phyloP scores from a whole-genome alignment of 2,888 invertebrate species.

The Ecdyonurus torrentis region DNA sequence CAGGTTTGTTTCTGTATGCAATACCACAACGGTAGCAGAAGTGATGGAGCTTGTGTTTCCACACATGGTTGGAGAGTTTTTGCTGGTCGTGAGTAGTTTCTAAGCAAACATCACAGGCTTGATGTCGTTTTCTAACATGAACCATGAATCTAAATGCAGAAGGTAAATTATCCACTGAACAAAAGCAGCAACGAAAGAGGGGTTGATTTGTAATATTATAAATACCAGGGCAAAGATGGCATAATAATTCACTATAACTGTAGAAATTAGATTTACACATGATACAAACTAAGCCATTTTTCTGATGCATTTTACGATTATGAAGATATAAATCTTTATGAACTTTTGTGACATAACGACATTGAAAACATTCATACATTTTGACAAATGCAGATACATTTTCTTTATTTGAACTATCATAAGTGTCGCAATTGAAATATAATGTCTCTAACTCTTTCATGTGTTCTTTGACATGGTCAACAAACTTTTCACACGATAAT shows the following conservation, averaged over 20 bases:
- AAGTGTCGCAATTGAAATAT: conserved; percentile 56
- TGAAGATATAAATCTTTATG: conserved; percentile 77
- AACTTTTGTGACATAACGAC: conserved; percentile 51
- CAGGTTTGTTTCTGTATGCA: conserved; percentile 72
- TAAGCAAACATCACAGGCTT: conserved; percentile 73
- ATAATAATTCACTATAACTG: conserved; percentile 71
- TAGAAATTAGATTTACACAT: conserved; percentile 80
- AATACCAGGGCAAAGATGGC: conserved; percentile 70
- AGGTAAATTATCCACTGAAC: conserved; percentile 57
- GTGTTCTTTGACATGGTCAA: conserved; percentile 42
- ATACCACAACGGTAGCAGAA: conserved; percentile 77
- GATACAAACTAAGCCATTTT: conserved; percentile 61
- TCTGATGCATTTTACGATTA: conserved; percentile 73
- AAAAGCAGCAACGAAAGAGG: conserved; percentile 67
- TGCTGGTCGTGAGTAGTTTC: conserved; percentile 66
- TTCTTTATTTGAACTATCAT: conserved; percentile 41
- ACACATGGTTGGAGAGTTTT: conserved; percentile 68
- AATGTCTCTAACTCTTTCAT: conserved; percentile 41
- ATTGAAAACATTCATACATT: conserved; percentile 72
- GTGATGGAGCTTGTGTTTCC: conserved; percentile 80
- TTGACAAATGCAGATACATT: conserved; percentile 41
- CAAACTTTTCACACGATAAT: conserved; percentile 40
- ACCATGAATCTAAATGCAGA: conserved; percentile 80
- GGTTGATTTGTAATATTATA: conserved; percentile 41
- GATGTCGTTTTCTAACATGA: conserved; percentile 66